Percentiles rank a stretch among this genome's conserved stretches.
phyloP scores from a whole-genome alignment of 2,113 vertebrate species.

The Mugil cephalus region DNA sequence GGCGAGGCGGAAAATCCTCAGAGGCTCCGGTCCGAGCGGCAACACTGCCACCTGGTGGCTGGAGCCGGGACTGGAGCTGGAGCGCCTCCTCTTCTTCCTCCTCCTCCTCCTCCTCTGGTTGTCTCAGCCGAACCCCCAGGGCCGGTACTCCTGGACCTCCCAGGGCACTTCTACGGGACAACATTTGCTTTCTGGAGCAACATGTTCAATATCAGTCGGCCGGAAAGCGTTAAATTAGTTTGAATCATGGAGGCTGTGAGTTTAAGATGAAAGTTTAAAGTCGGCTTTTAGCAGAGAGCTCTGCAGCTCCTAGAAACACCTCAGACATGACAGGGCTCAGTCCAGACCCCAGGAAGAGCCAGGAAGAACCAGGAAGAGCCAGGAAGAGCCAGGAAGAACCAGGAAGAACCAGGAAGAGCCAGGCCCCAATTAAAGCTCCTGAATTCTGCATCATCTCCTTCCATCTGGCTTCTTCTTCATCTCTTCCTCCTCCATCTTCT shows the following conservation, averaged over 20 bases:
- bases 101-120: slow-evolving; percentile 4
- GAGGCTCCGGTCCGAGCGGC: slow-evolving; percentile 1
- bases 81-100: no score
- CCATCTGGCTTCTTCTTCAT: no score
- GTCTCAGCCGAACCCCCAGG: slow-evolving; percentile 40
- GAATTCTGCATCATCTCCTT: no score
- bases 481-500: no score
- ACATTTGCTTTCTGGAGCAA: slow-evolving; percentile 43
- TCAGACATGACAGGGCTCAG: slow-evolving; percentile 41
- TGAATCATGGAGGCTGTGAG: slow-evolving; percentile 60
- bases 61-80: neutral
- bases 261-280: slow-evolving; percentile 56
- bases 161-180: slow-evolving; percentile 22
- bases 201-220: slow-evolving; percentile 38
- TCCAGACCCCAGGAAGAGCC: slow-evolving; percentile 27
- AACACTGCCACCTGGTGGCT: slow-evolving; percentile 75
- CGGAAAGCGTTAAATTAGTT: slow-evolving; percentile 47
- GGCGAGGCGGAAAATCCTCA: neutral
- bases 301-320: no score
- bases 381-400: no score
- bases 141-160: slow-evolving; percentile 38
- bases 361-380: no score
- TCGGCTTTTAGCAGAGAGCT: slow-evolving; percentile 40
- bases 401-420: no score
- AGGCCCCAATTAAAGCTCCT: no score